These are phyloP conservation scores for Psittacula derbiana DNA, from an alignment of 2,797 vertebrate genomes.

Conservation along the genomic window DNA sequence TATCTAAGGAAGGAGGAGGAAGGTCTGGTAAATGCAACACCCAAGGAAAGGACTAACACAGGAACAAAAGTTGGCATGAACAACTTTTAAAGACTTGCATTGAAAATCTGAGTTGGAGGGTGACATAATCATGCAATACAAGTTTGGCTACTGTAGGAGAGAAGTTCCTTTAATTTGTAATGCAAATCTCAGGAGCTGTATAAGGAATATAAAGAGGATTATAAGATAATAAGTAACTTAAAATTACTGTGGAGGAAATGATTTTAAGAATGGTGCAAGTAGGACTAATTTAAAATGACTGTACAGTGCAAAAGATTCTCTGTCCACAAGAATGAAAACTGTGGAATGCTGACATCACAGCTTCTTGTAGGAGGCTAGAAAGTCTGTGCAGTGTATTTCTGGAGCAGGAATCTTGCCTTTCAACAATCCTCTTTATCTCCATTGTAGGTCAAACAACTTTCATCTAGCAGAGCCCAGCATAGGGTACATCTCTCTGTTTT, in stretches of 20 bases:
- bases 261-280: not conserved
- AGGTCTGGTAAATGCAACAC: not conserved
- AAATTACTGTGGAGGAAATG: not conserved
- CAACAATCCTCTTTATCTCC: not conserved
- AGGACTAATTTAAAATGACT: conserved; percentile 24
- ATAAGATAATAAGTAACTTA: conserved; percentile 1
- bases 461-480: not conserved
- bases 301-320: not conserved
- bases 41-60: not conserved
- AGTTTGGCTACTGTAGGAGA: not conserved
- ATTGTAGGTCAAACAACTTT: not conserved
- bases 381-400: not conserved
- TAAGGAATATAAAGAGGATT: not conserved
- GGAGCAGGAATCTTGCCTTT: not conserved
- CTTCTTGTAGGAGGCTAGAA: not conserved
- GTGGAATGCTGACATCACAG: not conserved
- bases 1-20: not conserved
- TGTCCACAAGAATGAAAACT: not conserved
- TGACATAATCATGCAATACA: not conserved
- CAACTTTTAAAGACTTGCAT: not conserved
- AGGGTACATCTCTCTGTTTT: not conserved
- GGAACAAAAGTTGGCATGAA: not conserved
- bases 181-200: not conserved
- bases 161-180: not conserved
- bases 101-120: not conserved